Conservation (phyloP, 2,113 vertebrate genomes). For the Theristicus caerulescens region DNA sequence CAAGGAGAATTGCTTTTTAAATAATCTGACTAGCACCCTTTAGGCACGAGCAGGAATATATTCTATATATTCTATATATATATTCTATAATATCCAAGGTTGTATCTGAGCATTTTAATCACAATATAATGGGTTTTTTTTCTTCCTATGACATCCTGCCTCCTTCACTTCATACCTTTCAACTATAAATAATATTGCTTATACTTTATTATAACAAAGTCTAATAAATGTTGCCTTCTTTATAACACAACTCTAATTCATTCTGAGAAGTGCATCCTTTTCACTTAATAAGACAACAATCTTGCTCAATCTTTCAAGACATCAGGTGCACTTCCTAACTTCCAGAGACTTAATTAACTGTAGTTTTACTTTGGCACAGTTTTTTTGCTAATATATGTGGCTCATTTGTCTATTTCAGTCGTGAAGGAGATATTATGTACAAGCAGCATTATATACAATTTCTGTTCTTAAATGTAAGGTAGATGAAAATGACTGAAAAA, state of each 20-base stretch:
- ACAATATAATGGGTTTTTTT: not conserved
- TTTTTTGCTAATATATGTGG: not conserved
- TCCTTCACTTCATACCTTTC: not conserved
- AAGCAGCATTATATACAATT: not conserved
- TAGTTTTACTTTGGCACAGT: not conserved
- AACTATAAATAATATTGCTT: not conserved
- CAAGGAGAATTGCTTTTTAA: not conserved
- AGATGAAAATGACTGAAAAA: not conserved
- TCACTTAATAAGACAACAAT: not conserved
- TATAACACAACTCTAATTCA: not conserved
- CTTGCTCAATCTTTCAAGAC: not conserved
- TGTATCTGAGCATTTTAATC: not conserved
- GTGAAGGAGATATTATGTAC: not conserved
- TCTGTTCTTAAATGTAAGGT: not conserved
- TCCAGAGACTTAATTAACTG: not conserved
- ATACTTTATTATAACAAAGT: not conserved
- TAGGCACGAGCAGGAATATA: not conserved
- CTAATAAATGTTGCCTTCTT: not conserved
- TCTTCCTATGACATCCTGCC: not conserved
- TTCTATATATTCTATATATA: not conserved
- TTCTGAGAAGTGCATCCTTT: not conserved
- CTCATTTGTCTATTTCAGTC: not conserved
- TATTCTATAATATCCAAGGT: not conserved
- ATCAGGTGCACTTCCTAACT: not conserved
- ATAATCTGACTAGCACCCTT: not conserved